Percentiles rank a stretch among this genome's conserved stretches.
Conservation (phyloP, 2,113 vertebrate genomes). For the Ornithorhynchus anatinus region DNA sequence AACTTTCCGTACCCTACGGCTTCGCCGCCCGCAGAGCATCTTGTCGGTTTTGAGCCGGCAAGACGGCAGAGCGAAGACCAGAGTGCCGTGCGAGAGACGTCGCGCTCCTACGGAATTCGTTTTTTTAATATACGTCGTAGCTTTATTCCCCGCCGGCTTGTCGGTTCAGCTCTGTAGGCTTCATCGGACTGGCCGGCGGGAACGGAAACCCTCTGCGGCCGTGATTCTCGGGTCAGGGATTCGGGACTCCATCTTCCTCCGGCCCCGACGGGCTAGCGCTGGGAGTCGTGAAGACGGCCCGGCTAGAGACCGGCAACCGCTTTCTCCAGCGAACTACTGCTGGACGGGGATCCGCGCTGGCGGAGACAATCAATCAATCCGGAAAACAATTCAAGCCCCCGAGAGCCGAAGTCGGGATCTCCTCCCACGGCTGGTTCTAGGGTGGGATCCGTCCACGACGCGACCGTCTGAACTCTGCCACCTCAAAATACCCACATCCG, state of each 20-base stretch:
- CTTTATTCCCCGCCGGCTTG: not conserved
- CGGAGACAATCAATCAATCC: too few species aligned
- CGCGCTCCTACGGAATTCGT: not conserved
- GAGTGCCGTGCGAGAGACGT: constrained; percentile 13
- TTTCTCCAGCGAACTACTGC: constrained; percentile 18
- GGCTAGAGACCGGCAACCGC: constrained; percentile 22
- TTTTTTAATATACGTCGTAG: constrained; percentile 48
- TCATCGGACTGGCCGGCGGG: constrained; percentile 39
- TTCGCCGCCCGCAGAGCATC: too few species aligned
- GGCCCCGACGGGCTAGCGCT: not conserved
- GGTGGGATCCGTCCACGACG: too few species aligned
- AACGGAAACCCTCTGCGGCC: constrained; percentile 7
- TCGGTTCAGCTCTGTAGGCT: constrained; percentile 55
- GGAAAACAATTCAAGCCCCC: constrained; percentile 9
- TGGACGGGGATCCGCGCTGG: too few species aligned
- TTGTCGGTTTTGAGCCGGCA: too few species aligned
- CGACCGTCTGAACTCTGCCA: not conserved
- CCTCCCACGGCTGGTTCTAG: constrained; percentile 23
- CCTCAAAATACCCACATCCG: constrained; percentile 12
- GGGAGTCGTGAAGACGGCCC: not conserved
- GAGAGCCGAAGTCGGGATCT: constrained; percentile 20
- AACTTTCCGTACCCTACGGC: too few species aligned
- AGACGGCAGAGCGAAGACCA: too few species aligned
- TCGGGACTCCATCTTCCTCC: not conserved
- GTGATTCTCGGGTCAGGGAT: constrained; percentile 50